Evolutionary conservation across 2,797 vertebrate species (phyloP), one percentile per base, ranked within the genome.

Genomic region (Syngnathus rostellatus): DNA sequence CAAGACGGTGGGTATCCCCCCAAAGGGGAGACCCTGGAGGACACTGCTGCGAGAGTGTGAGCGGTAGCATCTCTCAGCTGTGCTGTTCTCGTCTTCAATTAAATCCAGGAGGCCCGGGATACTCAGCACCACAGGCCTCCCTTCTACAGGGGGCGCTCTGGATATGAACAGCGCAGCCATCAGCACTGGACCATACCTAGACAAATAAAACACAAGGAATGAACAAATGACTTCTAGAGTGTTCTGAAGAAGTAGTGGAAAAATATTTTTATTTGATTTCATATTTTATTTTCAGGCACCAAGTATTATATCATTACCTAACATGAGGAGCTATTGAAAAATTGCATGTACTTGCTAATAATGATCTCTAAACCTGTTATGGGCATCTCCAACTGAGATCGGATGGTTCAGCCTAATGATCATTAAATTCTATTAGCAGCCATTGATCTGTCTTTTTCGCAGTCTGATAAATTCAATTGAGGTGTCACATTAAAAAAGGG

Each of bases 1-100:
- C 0, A 99, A 92, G 67, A 99, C 96, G 0, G 95, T 98, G 72
- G 96, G 96, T 63, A 99, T 87, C 0, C 96, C 96, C 0, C 95
- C 96, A 0, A 99, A 98, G 0, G 96, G 94, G 83, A 97, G 88
- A 6, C 96, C 97, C 82, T 96, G 93, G 60, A 99, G 92, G 66
- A 99, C 96, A 0, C 94, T 94, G 89, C 90, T 96, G 76, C 46
- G 93, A 16, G 93, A 92, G 59, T 88, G 93, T 2, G 92, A 82
- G 0, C 78, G 90, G 82, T 94, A 98, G 74, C 97, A 99, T 55
- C 89, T 89, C 1, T 92, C 89, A 0, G 66, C 83, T 0, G 94
- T 92, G 73, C 82, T 79, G 89, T 98, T 98, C 25, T 87, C 88
- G 8, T 88, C 85, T 65, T 17, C 77, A 0, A 83, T 9, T 0